These are phyloP conservation scores for Dasyprocta punctata DNA, from an alignment of 2,113 vertebrate species.

Conservation along the genomic window DNA sequence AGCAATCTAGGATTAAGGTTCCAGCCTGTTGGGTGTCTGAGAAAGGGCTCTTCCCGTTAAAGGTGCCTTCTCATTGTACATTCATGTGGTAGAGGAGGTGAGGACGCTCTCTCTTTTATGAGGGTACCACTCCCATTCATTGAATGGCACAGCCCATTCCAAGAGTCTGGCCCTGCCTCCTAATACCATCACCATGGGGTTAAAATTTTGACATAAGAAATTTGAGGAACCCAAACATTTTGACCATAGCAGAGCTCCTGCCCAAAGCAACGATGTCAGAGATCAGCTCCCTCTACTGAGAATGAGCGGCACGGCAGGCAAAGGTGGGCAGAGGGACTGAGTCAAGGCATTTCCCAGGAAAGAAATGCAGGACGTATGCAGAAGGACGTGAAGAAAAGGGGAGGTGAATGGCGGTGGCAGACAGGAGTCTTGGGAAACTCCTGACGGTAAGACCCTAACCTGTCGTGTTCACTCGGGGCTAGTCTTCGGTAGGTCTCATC, in stretches of 20 bases:
- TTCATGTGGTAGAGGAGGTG: background rate
- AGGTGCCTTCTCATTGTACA: background rate
- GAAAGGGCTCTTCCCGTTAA: background rate
- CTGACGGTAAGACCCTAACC: background rate
- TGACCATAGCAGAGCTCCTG: background rate
- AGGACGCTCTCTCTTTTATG: background rate
- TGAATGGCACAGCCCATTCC: background rate
- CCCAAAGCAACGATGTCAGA: background rate
- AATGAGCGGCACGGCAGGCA: background rate
- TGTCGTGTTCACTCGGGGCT: background rate
- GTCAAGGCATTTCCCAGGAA: background rate
- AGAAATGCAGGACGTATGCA: background rate
- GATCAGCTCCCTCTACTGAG: background rate
- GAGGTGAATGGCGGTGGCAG: rapidly evolving
- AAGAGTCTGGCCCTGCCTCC: background rate
- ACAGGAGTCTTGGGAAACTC: background rate
- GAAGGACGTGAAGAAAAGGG: background rate
- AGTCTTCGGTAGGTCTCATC: background rate
- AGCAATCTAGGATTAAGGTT: background rate
- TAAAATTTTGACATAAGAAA: background rate
- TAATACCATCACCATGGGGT: background rate
- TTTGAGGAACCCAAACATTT: background rate
- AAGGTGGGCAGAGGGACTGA: background rate
- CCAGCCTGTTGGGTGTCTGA: background rate
- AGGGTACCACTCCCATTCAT: background rate